phyloP scores from a whole-genome alignment of 2,797 vertebrate species.

The Eptatretus atami region DNA sequence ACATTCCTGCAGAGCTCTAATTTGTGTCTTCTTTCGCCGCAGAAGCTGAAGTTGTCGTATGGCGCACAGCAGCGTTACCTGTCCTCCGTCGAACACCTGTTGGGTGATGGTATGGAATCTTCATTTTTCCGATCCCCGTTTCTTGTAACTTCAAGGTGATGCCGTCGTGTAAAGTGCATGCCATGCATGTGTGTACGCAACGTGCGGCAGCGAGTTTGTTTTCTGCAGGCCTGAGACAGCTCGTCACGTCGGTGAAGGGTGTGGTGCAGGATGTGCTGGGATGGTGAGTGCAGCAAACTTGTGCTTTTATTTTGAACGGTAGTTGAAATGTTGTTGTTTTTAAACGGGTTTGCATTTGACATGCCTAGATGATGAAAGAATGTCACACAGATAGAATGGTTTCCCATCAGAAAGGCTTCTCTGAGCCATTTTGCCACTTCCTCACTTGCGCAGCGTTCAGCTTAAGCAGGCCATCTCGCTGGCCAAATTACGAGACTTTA shows the following conservation, averaged over 20 bases:
- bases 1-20: too few species aligned
- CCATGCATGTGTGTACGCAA: too few species aligned
- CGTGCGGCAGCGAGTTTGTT: slow-evolving; percentile 9
- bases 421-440: slow-evolving; percentile 7
- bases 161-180: too few species aligned
- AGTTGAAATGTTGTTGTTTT: too few species aligned
- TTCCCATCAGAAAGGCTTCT: background rate
- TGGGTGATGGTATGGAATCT: slow-evolving; percentile 48
- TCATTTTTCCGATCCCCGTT: background rate
- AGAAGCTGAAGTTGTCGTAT: slow-evolving; percentile 45
- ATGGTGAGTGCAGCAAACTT: slow-evolving; percentile 19
- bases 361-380: too few species aligned
- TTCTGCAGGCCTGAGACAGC: slow-evolving; percentile 33
- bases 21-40: slow-evolving; percentile 7
- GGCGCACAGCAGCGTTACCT: slow-evolving; percentile 90
- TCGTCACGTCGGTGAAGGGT: slow-evolving; percentile 58
- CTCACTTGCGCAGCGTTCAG: slow-evolving; percentile 27
- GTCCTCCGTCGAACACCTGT: slow-evolving; percentile 77
- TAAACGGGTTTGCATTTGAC: too few species aligned
- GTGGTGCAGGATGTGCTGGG: slow-evolving; percentile 46
- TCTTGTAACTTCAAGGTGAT: too few species aligned
- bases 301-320: background rate
- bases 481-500: slow-evolving; percentile 49
- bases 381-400: too few species aligned
- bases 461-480: slow-evolving; percentile 62